These are phyloP conservation scores for Elmis aenea DNA, from an alignment of 2,888 invertebrate genomes.

Conservation along the genomic window DNA sequence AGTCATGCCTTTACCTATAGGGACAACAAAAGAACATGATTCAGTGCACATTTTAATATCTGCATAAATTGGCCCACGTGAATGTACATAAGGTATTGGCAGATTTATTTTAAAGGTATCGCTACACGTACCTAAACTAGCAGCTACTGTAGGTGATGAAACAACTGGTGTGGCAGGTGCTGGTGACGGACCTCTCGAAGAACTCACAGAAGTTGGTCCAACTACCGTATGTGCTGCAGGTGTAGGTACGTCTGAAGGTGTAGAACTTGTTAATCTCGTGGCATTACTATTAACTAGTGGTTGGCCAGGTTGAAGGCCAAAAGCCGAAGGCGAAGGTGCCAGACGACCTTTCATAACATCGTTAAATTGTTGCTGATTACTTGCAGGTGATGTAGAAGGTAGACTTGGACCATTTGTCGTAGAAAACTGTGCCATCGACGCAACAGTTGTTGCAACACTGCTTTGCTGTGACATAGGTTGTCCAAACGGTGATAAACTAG, in stretches of 20 bases:
- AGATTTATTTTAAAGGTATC: too few species aligned
- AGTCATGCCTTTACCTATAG: constrained; percentile 49
- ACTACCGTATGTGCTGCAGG: constrained; percentile 53
- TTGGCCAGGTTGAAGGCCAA: constrained; percentile 36
- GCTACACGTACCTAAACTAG: constrained; percentile 45
- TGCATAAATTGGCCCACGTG: too few species aligned
- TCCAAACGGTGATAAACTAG: constrained; percentile 69
- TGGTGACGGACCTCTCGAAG: constrained; percentile 55
- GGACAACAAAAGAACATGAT: constrained; percentile 8
- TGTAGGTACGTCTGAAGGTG: constrained; percentile 53
- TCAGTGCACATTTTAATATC: too few species aligned
- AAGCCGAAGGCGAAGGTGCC: constrained; percentile 44
- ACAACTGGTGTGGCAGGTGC: constrained; percentile 49
- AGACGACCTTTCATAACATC: constrained; percentile 58
- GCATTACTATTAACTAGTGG: constrained; percentile 44
- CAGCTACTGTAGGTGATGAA: constrained; percentile 42
- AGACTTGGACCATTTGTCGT: constrained; percentile 47
- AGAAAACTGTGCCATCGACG: constrained; percentile 41
- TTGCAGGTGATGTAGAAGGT: constrained; percentile 45
- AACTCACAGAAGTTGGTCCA: constrained; percentile 58
- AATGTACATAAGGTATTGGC: too few species aligned
- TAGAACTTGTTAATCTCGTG: constrained; percentile 29
- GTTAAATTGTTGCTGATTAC: constrained; percentile 47
- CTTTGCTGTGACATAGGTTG: constrained; percentile 52
- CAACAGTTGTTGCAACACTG: constrained; percentile 29